These are phyloP conservation scores for Dascillus cervinus DNA, from an alignment of 2,888 invertebrate species.

Conservation along the genomic window DNA sequence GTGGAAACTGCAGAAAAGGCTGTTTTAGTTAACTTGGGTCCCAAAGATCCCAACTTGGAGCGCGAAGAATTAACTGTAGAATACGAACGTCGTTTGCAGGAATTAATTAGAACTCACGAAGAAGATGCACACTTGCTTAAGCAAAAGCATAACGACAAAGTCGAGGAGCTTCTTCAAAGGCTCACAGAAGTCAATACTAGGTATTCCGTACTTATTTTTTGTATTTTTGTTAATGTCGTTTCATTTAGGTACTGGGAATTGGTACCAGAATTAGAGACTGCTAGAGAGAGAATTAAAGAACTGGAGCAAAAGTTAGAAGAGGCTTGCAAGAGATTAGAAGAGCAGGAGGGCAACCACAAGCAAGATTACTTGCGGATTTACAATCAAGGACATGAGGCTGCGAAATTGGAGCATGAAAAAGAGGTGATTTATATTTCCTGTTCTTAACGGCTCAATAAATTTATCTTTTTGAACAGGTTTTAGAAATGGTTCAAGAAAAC, in stretches of 20 bases:
- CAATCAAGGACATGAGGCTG: slow-evolving; percentile 72
- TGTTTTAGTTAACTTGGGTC: slow-evolving; percentile 29
- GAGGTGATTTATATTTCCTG: slow-evolving; percentile 47
- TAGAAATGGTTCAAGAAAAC: slow-evolving; percentile 51
- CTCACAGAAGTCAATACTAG: slow-evolving; percentile 67
- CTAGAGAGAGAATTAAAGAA: slow-evolving; percentile 61
- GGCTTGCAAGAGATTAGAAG: slow-evolving; percentile 58
- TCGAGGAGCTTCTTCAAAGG: slow-evolving; percentile 64
- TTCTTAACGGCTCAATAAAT: background rate
- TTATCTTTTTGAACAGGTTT: slow-evolving; percentile 25
- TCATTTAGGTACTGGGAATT: slow-evolving; percentile 61
- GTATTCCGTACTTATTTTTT: slow-evolving; percentile 35
- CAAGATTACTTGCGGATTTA: slow-evolving; percentile 77
- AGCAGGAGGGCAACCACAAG: slow-evolving; percentile 66
- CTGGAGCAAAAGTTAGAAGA: slow-evolving; percentile 67
- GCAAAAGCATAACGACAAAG: slow-evolving; percentile 71
- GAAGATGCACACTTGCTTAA: slow-evolving; percentile 68
- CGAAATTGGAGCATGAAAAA: slow-evolving; percentile 60
- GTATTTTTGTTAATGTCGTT: slow-evolving; percentile 6
- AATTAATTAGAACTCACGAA: slow-evolving; percentile 57
- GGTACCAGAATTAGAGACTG: slow-evolving; percentile 63
- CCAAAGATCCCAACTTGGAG: slow-evolving; percentile 53
- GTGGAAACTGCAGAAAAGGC: slow-evolving; percentile 27
- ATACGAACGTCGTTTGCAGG: slow-evolving; percentile 69
- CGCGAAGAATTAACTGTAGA: slow-evolving; percentile 60